Evolutionary conservation across 2,888 invertebrate genomes (phyloP), one percentile per base, ranked within the genome.

Genomic region (Penaeus monodon): DNA sequence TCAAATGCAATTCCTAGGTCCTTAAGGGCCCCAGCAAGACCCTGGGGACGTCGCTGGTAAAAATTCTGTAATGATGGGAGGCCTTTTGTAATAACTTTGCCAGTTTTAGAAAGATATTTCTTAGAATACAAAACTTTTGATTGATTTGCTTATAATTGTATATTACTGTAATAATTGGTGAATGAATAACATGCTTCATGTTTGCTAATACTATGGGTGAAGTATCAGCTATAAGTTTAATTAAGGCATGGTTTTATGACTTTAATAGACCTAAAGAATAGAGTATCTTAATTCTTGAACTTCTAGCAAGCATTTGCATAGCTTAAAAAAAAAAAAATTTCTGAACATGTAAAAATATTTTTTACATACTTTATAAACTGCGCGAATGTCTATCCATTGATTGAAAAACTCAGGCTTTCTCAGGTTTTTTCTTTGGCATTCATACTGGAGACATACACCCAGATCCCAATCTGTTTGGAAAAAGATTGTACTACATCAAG

Each of bases 381-480:
- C 93, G 88, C 94, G 92, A 77, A 94, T 92, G 92, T 95, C 95
- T 85, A 94, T 94, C 95, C 95, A 95, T 87, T 93, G 92, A 91
- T 93, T 93, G 90, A 95, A 94, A 88, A 93, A 93, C 24, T 92
- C 91, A 20, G 94, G 93, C 90, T 93, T 94, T 78, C 92, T 91
- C 83, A 95, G 92, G 65, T 93, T 92, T 91, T 95, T 95, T n/a
- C 95, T 92, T 74, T 92, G 92, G 90, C 94, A 94, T 91, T 95
- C 95, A 91, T 94, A 94, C 80, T 93, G 92, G 57, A 95, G 91
- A 90, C 94, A 95, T 38, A 93, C 93, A 14, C 93, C 93, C 80
- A 95, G 93, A 92, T 95, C 95, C 94, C 94, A 95, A 92, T 95
- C 94, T 89, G 93, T 27, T 29, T 29, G 73, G 14, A 10, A 70